Evolutionary conservation across 1,140 invertebrate species (phyloP).

Genomic region (Drosophila repletoides): DNA sequence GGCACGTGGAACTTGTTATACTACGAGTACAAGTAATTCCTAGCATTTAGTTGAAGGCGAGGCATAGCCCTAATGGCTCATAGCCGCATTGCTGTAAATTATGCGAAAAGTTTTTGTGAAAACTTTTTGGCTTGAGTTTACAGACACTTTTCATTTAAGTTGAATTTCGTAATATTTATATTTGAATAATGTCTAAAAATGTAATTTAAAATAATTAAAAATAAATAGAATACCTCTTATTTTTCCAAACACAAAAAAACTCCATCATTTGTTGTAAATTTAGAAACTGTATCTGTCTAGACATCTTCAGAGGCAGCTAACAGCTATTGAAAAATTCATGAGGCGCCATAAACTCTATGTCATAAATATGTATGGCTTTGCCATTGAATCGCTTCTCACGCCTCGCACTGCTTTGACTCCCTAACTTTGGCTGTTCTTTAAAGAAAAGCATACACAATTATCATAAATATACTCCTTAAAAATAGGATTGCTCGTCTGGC

Average conservation of each 20-base stretch:
- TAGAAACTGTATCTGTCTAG: constrained; percentile 54
- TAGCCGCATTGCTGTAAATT: constrained; percentile 61
- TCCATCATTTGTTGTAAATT: background rate
- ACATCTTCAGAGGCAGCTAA: constrained; percentile 32
- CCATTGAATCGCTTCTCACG: constrained; percentile 17
- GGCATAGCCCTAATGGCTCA: constrained; percentile 57
- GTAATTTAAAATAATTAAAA: constrained; percentile 6
- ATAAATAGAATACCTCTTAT: background rate
- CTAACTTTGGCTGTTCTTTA: background rate
- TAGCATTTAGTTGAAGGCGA: constrained; percentile 28
- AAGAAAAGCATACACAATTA: constrained; percentile 38
- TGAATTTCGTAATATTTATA: constrained; percentile 3
- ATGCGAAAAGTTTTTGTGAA: constrained; percentile 56
- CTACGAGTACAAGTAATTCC: constrained; percentile 6
- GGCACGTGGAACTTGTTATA: constrained; percentile 47
- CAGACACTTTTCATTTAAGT: background rate
- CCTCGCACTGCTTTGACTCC: background rate
- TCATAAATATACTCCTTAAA: constrained; percentile 49
- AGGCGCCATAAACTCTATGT: constrained; percentile 23
- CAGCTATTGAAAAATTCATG: constrained; percentile 19
- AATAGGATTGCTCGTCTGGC: constrained; percentile 1
- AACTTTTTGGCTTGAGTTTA: constrained; percentile 11
- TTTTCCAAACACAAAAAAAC: background rate
- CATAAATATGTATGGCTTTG: constrained; percentile 46
- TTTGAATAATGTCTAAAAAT: background rate